Conservation (phyloP, 2,888 invertebrate genomes). For the Caenorhabditis drosophilae region DNA sequence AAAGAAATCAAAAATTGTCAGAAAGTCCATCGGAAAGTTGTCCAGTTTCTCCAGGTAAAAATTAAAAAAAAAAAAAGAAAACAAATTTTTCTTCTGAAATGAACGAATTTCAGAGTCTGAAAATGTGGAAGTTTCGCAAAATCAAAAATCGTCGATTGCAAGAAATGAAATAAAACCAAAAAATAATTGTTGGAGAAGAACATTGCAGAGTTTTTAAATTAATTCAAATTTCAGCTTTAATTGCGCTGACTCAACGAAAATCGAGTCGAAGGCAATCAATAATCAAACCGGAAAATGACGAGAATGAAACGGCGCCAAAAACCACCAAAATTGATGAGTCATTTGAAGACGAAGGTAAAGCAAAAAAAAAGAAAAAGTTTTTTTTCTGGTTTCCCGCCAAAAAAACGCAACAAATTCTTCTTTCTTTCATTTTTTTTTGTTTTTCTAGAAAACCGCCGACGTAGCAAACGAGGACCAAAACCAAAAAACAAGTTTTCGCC, state of each 20-base stretch:
- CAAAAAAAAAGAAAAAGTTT: neutral
- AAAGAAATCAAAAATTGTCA: neutral
- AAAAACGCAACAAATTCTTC: no score
- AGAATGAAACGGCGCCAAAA: neutral
- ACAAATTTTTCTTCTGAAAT: neutral
- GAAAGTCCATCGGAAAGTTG: neutral
- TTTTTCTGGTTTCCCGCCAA: neutral
- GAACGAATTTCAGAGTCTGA: neutral
- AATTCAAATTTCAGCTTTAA: no score
- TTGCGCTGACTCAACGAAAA: no score
- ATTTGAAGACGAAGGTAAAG: slow-evolving; percentile 2
- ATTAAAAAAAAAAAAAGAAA: slow-evolving; percentile 2
- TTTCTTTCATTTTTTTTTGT: no score
- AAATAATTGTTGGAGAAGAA: no score
- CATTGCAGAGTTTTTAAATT: no score
- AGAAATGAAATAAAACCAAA: no score
- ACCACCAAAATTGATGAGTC: neutral
- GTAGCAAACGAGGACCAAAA: neutral
- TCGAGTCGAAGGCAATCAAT: no score
- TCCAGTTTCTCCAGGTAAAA: neutral
- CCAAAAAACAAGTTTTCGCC: slow-evolving; percentile 2
- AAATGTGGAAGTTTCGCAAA: no score
- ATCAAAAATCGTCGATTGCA: no score
- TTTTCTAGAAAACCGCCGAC: neutral
- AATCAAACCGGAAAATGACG: no score